Percentiles rank a stretch among this genome's conserved stretches.
Evolutionary conservation across 2,888 invertebrate species (phyloP).

Genomic region (Euproctis similis): DNA sequence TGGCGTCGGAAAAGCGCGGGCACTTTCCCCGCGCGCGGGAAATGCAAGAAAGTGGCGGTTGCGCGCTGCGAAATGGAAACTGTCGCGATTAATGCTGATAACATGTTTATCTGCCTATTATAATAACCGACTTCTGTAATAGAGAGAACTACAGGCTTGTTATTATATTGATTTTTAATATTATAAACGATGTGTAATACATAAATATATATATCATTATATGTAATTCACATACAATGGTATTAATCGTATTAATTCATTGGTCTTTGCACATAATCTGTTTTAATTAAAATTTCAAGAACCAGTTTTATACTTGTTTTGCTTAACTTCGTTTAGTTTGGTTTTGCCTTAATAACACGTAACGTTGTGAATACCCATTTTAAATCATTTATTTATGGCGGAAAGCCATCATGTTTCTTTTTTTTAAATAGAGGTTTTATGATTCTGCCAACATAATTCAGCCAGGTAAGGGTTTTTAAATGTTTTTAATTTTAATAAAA

Average conservation of each 20-base stretch:
- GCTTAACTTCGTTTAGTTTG: too few species aligned
- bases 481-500: slow-evolving; percentile 4
- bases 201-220: too few species aligned
- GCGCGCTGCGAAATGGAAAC: slow-evolving; percentile 68
- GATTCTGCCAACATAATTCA: slow-evolving; percentile 6
- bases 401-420: background rate
- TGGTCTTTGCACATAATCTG: too few species aligned
- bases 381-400: background rate
- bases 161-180: too few species aligned
- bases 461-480: slow-evolving; percentile 2
- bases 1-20: slow-evolving; percentile 72
- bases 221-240: too few species aligned
- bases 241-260: too few species aligned
- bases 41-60: slow-evolving; percentile 66
- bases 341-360: too few species aligned
- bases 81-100: slow-evolving; percentile 59
- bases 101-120: slow-evolving; percentile 44
- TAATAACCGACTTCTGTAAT: slow-evolving; percentile 35
- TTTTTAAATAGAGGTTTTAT: slow-evolving; percentile 2
- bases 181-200: too few species aligned
- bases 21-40: slow-evolving; percentile 72
- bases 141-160: too few species aligned
- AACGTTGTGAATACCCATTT: background rate
- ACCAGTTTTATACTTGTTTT: slow-evolving; percentile 5
- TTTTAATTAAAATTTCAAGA: slow-evolving; percentile 1